Evolutionary conservation across 2,113 vertebrate genomes (phyloP).

Genomic region (Peromyscus leucopus): DNA sequence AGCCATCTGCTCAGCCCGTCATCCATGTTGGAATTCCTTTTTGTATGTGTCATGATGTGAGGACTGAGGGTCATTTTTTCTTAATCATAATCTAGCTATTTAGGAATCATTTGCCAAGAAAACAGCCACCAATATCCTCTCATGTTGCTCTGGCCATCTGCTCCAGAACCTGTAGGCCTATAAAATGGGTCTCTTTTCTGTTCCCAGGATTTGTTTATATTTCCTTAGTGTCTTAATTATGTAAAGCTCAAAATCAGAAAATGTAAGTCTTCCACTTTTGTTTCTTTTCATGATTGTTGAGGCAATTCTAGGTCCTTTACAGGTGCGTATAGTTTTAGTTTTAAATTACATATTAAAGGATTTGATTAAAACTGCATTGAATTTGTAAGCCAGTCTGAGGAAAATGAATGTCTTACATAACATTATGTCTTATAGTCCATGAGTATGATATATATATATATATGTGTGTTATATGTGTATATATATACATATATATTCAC

Average conservation of each 20-base stretch:
- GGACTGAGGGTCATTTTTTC: conserved; percentile 12
- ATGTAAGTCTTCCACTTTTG: neutral
- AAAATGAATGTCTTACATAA: neutral
- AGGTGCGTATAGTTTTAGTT: conserved; percentile 15
- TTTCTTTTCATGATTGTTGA: conserved; percentile 18
- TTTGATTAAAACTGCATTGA: conserved; percentile 6
- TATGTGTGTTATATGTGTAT: neutral
- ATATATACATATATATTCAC: neutral
- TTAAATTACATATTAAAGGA: conserved; percentile 17
- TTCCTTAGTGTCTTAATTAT: neutral
- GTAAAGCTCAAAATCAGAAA: neutral
- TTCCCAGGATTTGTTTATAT: neutral
- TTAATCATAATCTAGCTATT: neutral
- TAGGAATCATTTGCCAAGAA: conserved; percentile 26
- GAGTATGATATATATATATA: neutral
- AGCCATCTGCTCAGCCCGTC: no score
- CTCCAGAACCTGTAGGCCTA: neutral
- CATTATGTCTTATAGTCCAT: neutral
- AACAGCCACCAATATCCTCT: neutral
- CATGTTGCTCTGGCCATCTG: neutral
- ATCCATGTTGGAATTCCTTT: conserved; percentile 12
- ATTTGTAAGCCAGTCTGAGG: neutral
- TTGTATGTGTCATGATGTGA: neutral
- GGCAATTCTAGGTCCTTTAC: conserved; percentile 36
- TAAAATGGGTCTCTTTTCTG: neutral